Conservation (phyloP, 2,888 invertebrate species). For the Oeneis ivallda region DNA sequence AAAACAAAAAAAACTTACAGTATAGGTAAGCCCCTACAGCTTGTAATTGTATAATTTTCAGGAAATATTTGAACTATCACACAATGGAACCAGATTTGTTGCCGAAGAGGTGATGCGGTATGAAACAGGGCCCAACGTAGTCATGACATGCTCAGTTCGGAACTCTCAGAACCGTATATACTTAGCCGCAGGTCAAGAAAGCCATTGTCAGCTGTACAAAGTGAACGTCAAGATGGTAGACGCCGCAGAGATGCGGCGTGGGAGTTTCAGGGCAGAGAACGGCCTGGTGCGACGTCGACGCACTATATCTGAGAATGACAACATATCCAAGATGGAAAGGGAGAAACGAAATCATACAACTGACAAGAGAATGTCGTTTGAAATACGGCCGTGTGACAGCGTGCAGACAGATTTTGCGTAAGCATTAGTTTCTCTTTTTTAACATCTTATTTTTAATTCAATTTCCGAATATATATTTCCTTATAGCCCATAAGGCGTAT, state of each 20-base stretch:
- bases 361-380: slow-evolving; percentile 85
- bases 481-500: too few species aligned
- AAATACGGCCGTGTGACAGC: slow-evolving; percentile 89
- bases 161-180: slow-evolving; percentile 88
- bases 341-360: slow-evolving; percentile 69
- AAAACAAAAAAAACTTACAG: too few species aligned
- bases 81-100: slow-evolving; percentile 90
- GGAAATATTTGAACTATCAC: slow-evolving; percentile 96
- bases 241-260: slow-evolving; percentile 80
- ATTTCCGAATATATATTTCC: too few species aligned
- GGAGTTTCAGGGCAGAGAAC: slow-evolving; percentile 78
- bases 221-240: slow-evolving; percentile 83
- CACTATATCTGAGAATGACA: slow-evolving; percentile 80
- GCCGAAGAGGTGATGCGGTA: slow-evolving; percentile 94
- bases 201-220: slow-evolving; percentile 92
- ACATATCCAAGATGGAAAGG: slow-evolving; percentile 70
- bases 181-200: slow-evolving; percentile 95
- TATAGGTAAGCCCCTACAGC: too few species aligned
- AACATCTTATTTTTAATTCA: neutral
- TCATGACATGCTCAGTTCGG: slow-evolving; percentile 93
- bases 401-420: slow-evolving; percentile 92
- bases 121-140: slow-evolving; percentile 93
- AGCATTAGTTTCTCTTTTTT: slow-evolving; percentile 32
- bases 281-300: slow-evolving; percentile 72
- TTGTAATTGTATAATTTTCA: slow-evolving; percentile 61